A percentile compares a stretch with the other conserved stretches of the same genome.
Evolutionary conservation across 2,113 vertebrate genomes (phyloP).

Genomic region (Cyanoderma ruficeps): DNA sequence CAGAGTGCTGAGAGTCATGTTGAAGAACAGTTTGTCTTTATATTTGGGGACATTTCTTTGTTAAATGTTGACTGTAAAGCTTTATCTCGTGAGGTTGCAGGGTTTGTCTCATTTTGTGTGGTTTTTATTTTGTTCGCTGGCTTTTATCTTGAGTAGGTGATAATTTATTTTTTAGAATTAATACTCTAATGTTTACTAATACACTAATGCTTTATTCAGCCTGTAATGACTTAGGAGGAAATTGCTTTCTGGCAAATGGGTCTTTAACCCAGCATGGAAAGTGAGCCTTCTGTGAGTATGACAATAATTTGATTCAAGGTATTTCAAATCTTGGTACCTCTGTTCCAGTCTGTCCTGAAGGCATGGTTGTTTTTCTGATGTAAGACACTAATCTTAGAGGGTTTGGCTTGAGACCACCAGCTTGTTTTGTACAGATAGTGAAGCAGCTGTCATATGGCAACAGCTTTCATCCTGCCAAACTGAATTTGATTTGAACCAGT

Average conservation of each 20-base stretch:
- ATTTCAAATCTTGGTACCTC: not conserved
- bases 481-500: slow-evolving; percentile 35
- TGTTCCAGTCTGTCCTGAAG: not conserved
- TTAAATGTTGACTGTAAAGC: not conserved
- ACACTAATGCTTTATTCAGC: not conserved
- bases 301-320: not conserved
- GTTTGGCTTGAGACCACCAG: not conserved
- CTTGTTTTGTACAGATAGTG: not conserved
- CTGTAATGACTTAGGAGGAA: not conserved
- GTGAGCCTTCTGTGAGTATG: not conserved
- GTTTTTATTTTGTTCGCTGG: not conserved
- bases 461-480: not conserved
- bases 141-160: not conserved
- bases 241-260: not conserved
- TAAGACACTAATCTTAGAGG: not conserved
- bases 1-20: not conserved
- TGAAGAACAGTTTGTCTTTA: not conserved
- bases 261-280: not conserved
- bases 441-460: not conserved
- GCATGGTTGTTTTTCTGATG: not conserved
- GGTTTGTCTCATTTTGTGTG: not conserved
- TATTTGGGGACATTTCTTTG: not conserved
- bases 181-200: not conserved
- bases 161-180: not conserved
- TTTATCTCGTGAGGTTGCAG: not conserved